Base-by-base conservation (phyloP, 2,888 invertebrate genomes). In the Taphrorychus bicolor region DNA sequence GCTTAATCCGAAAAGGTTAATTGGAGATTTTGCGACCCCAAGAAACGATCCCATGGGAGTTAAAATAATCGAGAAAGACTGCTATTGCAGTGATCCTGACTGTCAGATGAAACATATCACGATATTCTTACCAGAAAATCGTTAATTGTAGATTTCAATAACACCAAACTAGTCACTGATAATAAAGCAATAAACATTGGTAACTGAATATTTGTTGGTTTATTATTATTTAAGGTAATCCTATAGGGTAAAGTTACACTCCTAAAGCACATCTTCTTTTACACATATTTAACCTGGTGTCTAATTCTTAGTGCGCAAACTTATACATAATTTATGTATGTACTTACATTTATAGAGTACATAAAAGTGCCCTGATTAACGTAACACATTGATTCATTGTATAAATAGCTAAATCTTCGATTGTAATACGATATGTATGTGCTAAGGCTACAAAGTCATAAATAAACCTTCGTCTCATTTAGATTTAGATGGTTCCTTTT, bases 101-200 rank as follows among this genome's bases (percentile, higher is more conserved):
- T 82, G 83, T 45, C 79, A 82, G 73, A 74, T 83, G 56, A 82
- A 83, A 69, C 81, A 83, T 71, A 83, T 83, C 69, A 83, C 82
- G 18, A 83, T 83, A 54, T 79, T 74, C 69, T 70, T 81, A 69
- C 80, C 81, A 58, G 72, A 76, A 58, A 72, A 72, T 69, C 70
- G 70, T 58, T 66, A 11, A 32, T n/a, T n/a, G n/a, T n/a, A n/a
- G n/a, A n/a, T n/a, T n/a, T n/a, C n/a, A n/a, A n/a, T n/a, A n/a
- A n/a, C n/a, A n/a, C n/a, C n/a, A n/a, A n/a, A n/a, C n/a, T n/a
- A n/a, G n/a, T n/a, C n/a, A n/a, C n/a, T n/a, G n/a, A n/a, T n/a
- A n/a, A n/a, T n/a, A 32, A 32, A 32, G 11, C 9, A 2, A 32
- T 3, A 32, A 3, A 3, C 1, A 3, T 32, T n/a, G n/a, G 19